phyloP scores from a whole-genome alignment of 2,113 vertebrate species.

The Phyllopteryx taeniolatus region DNA sequence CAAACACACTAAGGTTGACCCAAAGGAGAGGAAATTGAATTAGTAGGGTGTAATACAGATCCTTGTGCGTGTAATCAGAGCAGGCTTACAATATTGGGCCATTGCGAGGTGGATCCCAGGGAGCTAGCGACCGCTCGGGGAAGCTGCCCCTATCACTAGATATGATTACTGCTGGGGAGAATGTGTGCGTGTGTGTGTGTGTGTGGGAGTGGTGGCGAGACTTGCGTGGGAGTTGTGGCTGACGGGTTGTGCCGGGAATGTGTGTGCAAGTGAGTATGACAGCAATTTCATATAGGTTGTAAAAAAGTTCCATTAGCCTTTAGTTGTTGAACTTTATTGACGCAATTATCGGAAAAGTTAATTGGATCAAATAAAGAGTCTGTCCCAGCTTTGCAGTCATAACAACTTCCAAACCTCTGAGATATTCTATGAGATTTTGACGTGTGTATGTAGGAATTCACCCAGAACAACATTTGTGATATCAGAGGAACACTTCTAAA shows the following conservation, averaged over 20 bases:
- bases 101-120: conserved; percentile 52
- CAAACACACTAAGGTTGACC: conserved; percentile 46
- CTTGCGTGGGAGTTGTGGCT: conserved; percentile 52
- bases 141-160: conserved; percentile 61
- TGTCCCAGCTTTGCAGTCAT: not conserved
- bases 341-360: not conserved
- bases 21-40: conserved; percentile 67
- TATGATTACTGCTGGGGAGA: conserved; percentile 58
- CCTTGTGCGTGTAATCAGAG: conserved; percentile 71
- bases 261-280: conserved; percentile 1
- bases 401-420: not conserved
- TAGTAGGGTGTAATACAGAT: conserved; percentile 63
- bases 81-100: conserved; percentile 53
- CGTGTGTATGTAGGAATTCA: not conserved
- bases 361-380: not conserved
- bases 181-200: conserved; percentile 35
- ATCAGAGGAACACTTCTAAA: not conserved
- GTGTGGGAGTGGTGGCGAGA: conserved; percentile 23
- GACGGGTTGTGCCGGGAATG: conserved; percentile 42
- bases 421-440: not conserved
- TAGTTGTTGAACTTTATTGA: not conserved
- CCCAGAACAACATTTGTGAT: not conserved
- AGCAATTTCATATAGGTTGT: not conserved
- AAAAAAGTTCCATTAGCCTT: not conserved
- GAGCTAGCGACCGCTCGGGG: conserved; percentile 48